phyloP scores from a whole-genome alignment of 2,113 vertebrate genomes.

The Pandion haliaetus region DNA sequence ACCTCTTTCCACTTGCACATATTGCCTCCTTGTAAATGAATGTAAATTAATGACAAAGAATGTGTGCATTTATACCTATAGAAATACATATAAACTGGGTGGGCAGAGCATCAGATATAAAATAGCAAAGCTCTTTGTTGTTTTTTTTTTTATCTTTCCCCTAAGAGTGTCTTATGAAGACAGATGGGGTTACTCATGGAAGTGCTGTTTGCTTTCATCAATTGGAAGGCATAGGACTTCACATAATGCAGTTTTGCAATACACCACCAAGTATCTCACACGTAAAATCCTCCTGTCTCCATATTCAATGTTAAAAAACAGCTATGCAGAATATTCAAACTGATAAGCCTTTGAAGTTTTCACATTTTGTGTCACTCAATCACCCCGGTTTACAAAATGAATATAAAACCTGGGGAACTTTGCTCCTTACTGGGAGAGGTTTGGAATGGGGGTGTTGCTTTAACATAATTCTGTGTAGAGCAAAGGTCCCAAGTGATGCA shows the following conservation, averaged over 20 bases:
- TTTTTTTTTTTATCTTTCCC: not conserved
- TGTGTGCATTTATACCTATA: not conserved
- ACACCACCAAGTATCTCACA: slow-evolving; percentile 8
- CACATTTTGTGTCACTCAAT: not conserved
- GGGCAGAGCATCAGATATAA: not conserved
- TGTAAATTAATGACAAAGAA: not conserved
- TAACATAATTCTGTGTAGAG: not conserved
- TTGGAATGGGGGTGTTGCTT: not conserved
- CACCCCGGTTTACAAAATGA: slow-evolving; percentile 6
- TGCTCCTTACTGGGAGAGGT: not conserved
- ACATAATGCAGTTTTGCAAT: slow-evolving; percentile 24
- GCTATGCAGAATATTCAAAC: slow-evolving; percentile 28
- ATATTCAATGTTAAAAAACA: slow-evolving; percentile 4
- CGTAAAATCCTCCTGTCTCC: not conserved
- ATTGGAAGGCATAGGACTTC: not conserved
- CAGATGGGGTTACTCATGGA: slow-evolving; percentile 20
- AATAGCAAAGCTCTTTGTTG: not conserved
- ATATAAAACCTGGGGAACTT: not conserved
- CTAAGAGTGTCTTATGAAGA: not conserved
- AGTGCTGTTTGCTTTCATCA: slow-evolving; percentile 6
- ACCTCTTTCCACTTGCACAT: not conserved
- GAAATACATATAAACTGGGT: not conserved
- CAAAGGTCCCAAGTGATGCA: not conserved
- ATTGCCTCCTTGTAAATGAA: not conserved
- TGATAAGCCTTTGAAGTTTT: slow-evolving; percentile 1